phyloP scores from a whole-genome alignment of 2,888 invertebrate genomes.

The Tromatobia lineatoria region DNA sequence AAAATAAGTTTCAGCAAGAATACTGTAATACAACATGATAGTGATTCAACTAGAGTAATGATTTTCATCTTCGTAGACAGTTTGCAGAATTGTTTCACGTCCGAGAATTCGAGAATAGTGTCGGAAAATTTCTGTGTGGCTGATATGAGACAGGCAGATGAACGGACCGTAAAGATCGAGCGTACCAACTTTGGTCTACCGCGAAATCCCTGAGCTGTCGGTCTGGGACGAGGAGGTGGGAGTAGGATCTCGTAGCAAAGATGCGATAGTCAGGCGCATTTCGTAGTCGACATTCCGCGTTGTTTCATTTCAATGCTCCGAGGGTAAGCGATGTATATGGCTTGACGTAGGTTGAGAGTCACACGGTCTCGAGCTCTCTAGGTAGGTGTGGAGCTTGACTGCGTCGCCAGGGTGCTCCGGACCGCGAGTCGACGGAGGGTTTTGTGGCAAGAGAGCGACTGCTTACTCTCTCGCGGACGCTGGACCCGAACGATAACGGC shows the following conservation, averaged over 20 bases:
- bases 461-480: constrained; percentile 76
- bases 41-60: neutral
- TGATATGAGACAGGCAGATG: constrained; percentile 2
- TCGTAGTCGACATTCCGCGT: constrained; percentile 40
- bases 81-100: neutral
- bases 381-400: constrained; percentile 35
- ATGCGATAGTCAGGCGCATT: constrained; percentile 44
- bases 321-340: constrained; percentile 28
- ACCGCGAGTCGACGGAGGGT: constrained; percentile 73
- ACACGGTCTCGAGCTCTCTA: neutral
- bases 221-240: neutral
- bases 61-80: neutral
- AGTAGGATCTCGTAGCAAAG: constrained; percentile 16
- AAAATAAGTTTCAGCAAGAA: too few species aligned
- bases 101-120: neutral
- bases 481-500: constrained; percentile 84
- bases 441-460: constrained; percentile 78
- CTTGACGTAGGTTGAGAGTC: constrained; percentile 31
- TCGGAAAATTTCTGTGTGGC: neutral
- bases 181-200: constrained; percentile 43
- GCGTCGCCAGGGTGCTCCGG: constrained; percentile 56
- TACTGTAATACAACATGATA: too few species aligned
- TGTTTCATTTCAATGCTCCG: constrained; percentile 61
- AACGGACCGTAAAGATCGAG: constrained; percentile 56
- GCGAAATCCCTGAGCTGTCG: constrained; percentile 61